Evolutionary conservation across 2,797 vertebrate genomes (phyloP), one percentile per base, ranked within the genome.

Genomic region (Orestias chungarensis): DNA sequence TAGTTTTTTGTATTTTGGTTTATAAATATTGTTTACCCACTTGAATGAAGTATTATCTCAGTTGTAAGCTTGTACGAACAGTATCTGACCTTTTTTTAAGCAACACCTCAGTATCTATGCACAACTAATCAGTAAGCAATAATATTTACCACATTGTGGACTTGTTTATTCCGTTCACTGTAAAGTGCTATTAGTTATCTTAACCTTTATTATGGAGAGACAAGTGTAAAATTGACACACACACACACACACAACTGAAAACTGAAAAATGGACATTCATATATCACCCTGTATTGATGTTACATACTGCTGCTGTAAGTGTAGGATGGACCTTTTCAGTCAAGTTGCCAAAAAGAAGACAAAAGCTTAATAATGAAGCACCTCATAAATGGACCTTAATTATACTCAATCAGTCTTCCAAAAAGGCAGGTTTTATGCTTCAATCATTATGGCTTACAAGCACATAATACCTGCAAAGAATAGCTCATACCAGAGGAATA

Each of bases 191-290:
- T 93, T 82, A 83, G 83, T 92, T 86, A 87, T 69, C 79, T 68
- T 91, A 89, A 91, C 87, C 86, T 93, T 91, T 91, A 75, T 44
- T 73, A 73, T 40, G 74, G 64, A 40, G 47, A 82, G 50, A 14
- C 12, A 54, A 54, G 50, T 29, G 50, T 54, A 84, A 85, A 83
- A 74, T 71, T 50, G 6, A 78, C 83, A 77, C 38, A 38, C 4
- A 38, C 38, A 38, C 4, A 38, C 38, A 76, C 83, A 81, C 83
- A 75, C n/a, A 50, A 52, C 12, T 3, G 80, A 86, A 90, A 88
- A 92, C 90, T 85, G 71, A 88, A 87, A 89, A 88, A 70, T 50
- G 81, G 79, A 77, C 74, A 79, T 88, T 87, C 67, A 3, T 14
- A 43, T 75, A 81, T 86, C 85, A 71, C 57, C 10, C 40, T 0